Base-by-base conservation (phyloP, 2,113 vertebrate species). In the Barnardius zonarius region DNA sequence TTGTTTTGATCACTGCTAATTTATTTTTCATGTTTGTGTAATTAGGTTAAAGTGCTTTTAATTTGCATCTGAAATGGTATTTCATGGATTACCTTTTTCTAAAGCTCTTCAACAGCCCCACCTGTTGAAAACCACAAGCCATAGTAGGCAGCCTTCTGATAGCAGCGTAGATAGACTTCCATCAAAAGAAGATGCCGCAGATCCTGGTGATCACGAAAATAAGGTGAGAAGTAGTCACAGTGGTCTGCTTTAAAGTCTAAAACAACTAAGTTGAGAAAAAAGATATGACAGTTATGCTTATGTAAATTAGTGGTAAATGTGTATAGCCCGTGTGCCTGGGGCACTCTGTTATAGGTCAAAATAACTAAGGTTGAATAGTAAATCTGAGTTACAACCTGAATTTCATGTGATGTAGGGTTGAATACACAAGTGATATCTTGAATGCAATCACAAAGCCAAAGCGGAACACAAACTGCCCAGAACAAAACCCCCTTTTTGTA, bases 131-230 rank as follows among this genome's bases (percentile, higher is more conserved):
- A 97, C 97, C 51, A 89, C 95, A 92, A 98, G 99, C 80, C 99
- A 99, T 95, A 99, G 98, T 82, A 98, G 99, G 43, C 99, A 99
- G 95, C 98, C 98, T 30, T 99, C 99, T 15, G 99, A 99, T 88
- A 98, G 98, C 98, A 99, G 99, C 0, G 95, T 99, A 72, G 99
- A 99, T 59, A 98, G 96, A 90, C 98, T 98, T 88, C 68, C 98
- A 37, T 95, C 98, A n/a, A 98, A 98, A 96, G 99, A 99, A 13
- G 99, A 99, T 90, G 93, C 97, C 14, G 44, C 97, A 37, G 99
- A 99, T 46, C 96, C 97, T 8, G 87, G 86, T 2, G 99, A 99
- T 81, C 98, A 98, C 0, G 99, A 99, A 82, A 98, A 90, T 96
- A 99, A 99, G 98, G 99, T 99, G 70, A 97, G 97, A 76, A 39